phyloP scores from a whole-genome alignment of 2,113 vertebrate species.

The Columba livia region DNA sequence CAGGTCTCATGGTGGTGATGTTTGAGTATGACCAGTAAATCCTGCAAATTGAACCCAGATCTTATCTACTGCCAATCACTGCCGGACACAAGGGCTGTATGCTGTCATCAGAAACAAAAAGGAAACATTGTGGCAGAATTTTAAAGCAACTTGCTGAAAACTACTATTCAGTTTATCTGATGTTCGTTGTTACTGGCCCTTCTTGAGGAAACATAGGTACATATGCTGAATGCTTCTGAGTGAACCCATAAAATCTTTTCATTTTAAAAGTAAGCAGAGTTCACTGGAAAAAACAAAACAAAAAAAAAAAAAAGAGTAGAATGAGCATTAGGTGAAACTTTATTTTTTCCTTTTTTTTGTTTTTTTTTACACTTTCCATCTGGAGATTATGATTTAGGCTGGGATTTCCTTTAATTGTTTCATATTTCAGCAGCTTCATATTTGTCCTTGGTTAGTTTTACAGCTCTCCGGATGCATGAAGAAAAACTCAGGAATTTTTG shows the following conservation, averaged over 20 bases:
- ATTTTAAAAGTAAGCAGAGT: not conserved
- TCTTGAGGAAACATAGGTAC: not conserved
- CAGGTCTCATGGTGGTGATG: not conserved
- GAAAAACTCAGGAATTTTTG: slow-evolving; percentile 32
- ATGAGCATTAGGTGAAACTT: not conserved
- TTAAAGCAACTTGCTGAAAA: not conserved
- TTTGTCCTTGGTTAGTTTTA: slow-evolving; percentile 62
- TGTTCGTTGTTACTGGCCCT: not conserved
- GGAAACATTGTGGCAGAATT: not conserved
- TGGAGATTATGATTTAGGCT: slow-evolving; percentile 56
- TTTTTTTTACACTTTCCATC: slow-evolving; percentile 36
- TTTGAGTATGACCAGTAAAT: not conserved
- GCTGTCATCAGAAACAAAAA: not conserved
- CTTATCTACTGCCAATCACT: not conserved
- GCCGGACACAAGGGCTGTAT: not conserved
- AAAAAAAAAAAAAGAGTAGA: not conserved
- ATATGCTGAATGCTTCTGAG: not conserved
- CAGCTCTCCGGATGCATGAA: slow-evolving; percentile 65
- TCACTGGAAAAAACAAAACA: not conserved
- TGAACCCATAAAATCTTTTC: not conserved
- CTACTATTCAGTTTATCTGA: not conserved
- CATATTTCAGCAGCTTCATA: slow-evolving; percentile 46
- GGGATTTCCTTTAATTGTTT: slow-evolving; percentile 90
- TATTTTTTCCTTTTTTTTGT: not conserved
- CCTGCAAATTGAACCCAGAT: not conserved